A percentile compares a stretch with the other conserved stretches of the same genome.
phyloP scores from a whole-genome alignment of 1,140 invertebrate species.

The Ctenoplectra terminalis region DNA sequence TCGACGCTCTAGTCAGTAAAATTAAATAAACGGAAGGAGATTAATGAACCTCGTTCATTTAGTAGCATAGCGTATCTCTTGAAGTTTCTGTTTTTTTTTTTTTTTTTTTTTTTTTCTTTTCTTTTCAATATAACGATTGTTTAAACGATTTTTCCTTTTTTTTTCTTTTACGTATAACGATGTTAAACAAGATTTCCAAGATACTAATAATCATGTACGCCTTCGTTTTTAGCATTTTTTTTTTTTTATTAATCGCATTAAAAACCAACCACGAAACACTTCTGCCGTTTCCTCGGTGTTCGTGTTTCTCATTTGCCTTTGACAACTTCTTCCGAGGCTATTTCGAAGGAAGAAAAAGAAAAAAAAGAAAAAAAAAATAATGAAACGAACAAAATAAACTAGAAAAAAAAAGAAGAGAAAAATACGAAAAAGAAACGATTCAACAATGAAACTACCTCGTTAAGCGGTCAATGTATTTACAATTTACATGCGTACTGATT shows the following conservation, averaged over 20 bases:
- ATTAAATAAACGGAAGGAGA: conserved; percentile 64
- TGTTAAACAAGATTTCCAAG: neutral
- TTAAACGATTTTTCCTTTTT: neutral
- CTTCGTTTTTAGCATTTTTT: neutral
- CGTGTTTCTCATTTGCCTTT: conserved; percentile 72
- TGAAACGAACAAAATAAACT: neutral
- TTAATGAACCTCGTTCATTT: conserved; percentile 58
- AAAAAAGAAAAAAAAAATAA: neutral
- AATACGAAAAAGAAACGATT: neutral
- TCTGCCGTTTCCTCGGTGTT: conserved; percentile 3
- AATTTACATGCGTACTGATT: conserved; percentile 37
- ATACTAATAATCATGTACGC: neutral
- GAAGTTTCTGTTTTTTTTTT: conserved; percentile 3
- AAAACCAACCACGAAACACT: neutral
- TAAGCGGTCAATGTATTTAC: conserved; percentile 46
- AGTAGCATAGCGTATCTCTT: conserved; percentile 34
- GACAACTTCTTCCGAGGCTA: conserved; percentile 37
- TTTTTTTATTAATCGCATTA: neutral
- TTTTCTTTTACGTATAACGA: neutral
- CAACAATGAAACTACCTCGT: conserved; percentile 58
- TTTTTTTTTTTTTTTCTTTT: neutral
- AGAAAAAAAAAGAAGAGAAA: neutral
- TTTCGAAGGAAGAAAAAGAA: neutral
- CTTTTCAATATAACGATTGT: neutral
- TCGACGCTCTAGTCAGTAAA: conserved; percentile 70